Evolutionary conservation across 2,888 invertebrate genomes (phyloP).

Genomic region (Synanthedon vespiformis): DNA sequence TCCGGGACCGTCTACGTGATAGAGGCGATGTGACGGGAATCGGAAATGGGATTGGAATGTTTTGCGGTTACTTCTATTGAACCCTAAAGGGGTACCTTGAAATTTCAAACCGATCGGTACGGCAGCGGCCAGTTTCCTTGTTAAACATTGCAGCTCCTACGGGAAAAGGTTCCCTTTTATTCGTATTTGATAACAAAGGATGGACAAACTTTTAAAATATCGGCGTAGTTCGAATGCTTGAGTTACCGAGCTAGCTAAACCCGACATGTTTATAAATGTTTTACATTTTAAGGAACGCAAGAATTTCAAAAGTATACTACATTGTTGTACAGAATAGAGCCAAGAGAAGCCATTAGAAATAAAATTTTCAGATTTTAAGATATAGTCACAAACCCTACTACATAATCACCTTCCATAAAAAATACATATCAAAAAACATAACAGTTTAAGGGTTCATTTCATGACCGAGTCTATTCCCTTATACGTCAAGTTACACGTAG

Average conservation of each 20-base stretch:
- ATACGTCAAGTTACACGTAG: too few species aligned
- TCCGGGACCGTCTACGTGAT: slow-evolving; percentile 40
- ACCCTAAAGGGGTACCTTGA: slow-evolving; percentile 52
- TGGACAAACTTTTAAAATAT: background rate
- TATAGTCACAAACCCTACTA: too few species aligned
- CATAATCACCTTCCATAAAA: too few species aligned
- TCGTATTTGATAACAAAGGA: slow-evolving; percentile 2
- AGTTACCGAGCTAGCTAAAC: background rate
- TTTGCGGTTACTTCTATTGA: slow-evolving; percentile 62
- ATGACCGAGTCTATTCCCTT: too few species aligned
- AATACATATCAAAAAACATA: too few species aligned
- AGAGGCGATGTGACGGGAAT: slow-evolving; percentile 58
- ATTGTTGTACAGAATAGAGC: too few species aligned
- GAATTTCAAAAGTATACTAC: too few species aligned
- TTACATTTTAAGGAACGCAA: too few species aligned
- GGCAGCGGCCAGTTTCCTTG: slow-evolving; percentile 32
- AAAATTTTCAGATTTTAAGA: too few species aligned
- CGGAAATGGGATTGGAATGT: slow-evolving; percentile 54
- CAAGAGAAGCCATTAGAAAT: too few species aligned
- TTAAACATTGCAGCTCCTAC: slow-evolving; percentile 25
- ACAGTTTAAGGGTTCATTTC: too few species aligned
- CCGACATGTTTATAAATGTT: background rate
- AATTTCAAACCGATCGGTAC: slow-evolving; percentile 36
- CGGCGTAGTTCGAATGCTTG: too few species aligned
- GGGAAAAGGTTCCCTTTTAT: slow-evolving; percentile 30